Base-by-base conservation (phyloP, 2,113 vertebrate genomes). In the Lasiurus borealis region DNA sequence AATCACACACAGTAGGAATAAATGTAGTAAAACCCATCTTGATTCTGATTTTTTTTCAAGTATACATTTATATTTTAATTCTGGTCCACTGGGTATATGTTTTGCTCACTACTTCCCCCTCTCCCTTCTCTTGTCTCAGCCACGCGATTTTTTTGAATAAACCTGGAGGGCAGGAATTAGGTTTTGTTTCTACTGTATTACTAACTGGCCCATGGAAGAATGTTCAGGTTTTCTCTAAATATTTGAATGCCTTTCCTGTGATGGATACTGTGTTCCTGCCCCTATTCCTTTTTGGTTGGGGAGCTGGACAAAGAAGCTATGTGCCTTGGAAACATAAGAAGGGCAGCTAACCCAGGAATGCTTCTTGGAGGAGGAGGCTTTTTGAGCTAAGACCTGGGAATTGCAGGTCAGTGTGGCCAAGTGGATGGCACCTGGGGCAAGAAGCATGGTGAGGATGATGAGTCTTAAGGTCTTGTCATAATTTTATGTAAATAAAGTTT, bases 201-300 rank as follows among this genome's bases (percentile, higher is more conserved):
- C 31, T 80, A 72, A 52, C n/a, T 66, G 69, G 62, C 40, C 48
- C 19, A 34, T 16, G 46, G 96, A 77, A 89, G 54, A 81, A 85
- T 62, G 78, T 82, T 90, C 16, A 71, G 2, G 14, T 75, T 93
- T 91, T 94, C 77, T 72, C 54, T 75, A 78, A 36, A 52, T 82
- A 48, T 92, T 75, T 83, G 85, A 92, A 29, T 66, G 36, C 77
- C 50, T 85, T 95, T 85, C 76, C 75, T 44, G 8, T 87, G 50
- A 31, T 73, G 27, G 25, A 72, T 36, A 13, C 36, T 18, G 6
- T 15, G n/a, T 57, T 46, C 12, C 48, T 52, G 59, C 15, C 48
- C 18, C 40, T 19, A 0, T 93, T 16, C 34, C 69, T 73, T 19
- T 68, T 6, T 88, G 46, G n/a, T 77, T 2, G 2, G n/a, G 71